Evolutionary conservation across 2,888 invertebrate species (phyloP).

Genomic region (Clistopyga incitator): DNA sequence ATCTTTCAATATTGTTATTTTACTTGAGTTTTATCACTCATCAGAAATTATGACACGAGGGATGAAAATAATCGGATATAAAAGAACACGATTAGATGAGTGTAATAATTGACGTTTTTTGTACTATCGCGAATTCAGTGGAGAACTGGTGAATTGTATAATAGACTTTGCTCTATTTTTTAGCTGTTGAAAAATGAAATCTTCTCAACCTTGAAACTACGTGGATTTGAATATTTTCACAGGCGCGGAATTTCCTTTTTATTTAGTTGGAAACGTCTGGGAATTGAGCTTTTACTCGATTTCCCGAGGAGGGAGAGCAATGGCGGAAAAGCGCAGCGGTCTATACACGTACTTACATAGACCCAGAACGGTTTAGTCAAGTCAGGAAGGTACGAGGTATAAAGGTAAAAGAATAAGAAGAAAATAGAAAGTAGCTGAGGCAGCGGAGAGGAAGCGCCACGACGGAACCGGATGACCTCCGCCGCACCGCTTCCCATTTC

Average conservation of each 20-base stretch:
- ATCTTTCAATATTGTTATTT: neutral
- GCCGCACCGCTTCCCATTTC: conserved; percentile 64
- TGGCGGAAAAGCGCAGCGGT: neutral
- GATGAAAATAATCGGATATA: no score
- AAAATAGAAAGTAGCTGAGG: conserved; percentile 36
- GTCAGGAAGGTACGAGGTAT: neutral
- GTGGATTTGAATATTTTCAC: neutral
- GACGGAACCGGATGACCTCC: conserved; percentile 45
- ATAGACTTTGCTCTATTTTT: neutral
- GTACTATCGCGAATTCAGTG: no score
- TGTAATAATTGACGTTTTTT: no score
- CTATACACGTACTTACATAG: conserved; percentile 8
- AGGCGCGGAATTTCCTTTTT: conserved; percentile 21
- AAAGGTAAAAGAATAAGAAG: neutral
- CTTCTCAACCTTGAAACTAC: neutral
- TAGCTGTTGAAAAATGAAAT: conserved; percentile 13
- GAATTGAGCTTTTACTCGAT: conserved; percentile 60
- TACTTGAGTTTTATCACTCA: neutral
- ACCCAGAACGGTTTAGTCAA: conserved; percentile 24
- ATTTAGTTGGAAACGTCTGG: conserved; percentile 35
- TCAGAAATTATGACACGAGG: no score
- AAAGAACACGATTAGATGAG: no score
- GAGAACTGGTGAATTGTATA: no score
- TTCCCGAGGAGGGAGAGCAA: conserved; percentile 67
- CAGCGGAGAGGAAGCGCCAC: conserved; percentile 38